Evolutionary conservation across 2,888 invertebrate genomes (phyloP).

Genomic region (Tetranychus piercei): DNA sequence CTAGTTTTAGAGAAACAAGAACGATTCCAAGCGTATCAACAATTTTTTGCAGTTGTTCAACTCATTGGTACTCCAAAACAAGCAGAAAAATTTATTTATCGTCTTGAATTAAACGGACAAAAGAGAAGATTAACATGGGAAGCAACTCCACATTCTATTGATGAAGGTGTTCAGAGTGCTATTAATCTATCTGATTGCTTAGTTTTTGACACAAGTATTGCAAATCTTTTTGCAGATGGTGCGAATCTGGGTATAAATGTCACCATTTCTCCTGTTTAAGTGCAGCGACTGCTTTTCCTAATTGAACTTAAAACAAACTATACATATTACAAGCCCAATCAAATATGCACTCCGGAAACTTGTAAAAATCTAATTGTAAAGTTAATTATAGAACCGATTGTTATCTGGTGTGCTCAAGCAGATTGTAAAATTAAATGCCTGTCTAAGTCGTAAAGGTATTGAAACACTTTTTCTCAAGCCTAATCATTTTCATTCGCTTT

Average conservation of each 20-base stretch:
- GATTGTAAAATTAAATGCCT: background rate
- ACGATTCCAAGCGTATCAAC: slow-evolving; percentile 86
- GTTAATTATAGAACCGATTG: background rate
- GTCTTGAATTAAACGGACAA: slow-evolving; percentile 88
- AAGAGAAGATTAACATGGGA: slow-evolving; percentile 92
- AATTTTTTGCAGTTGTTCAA: slow-evolving; percentile 95
- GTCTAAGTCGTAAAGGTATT: background rate
- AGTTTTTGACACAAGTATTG: slow-evolving; percentile 93
- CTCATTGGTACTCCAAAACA: slow-evolving; percentile 95
- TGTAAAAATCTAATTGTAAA: slow-evolving; percentile 1
- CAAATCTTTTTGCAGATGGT: slow-evolving; percentile 94
- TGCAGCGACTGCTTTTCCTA: background rate
- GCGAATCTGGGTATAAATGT: slow-evolving; percentile 98
- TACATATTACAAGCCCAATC: background rate
- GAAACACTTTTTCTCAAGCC: background rate
- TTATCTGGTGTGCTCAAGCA: background rate
- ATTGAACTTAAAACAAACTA: background rate
- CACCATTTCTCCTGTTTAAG: slow-evolving; percentile 52
- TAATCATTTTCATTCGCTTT: background rate
- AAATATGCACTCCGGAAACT: background rate
- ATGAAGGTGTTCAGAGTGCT: slow-evolving; percentile 92
- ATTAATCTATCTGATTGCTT: slow-evolving; percentile 95
- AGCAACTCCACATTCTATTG: slow-evolving; percentile 93
- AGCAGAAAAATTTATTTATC: slow-evolving; percentile 96
- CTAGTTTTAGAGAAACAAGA: slow-evolving; percentile 95